phyloP scores from a whole-genome alignment of 2,113 vertebrate genomes.

The Rattus norvegicus region GRCr8 NC_086027.1:99576501-99577000 shows the following conservation, averaged over 20 bases:
- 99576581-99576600: background rate
- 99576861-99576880: background rate
- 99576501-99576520: accelerated
- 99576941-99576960: background rate
- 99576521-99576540: background rate
- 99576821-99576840: accelerated
- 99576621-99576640: background rate
- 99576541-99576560: background rate
- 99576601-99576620: background rate
- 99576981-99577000: slow-evolving; percentile 25
- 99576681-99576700: background rate
- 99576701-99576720: background rate
- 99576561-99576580: background rate
- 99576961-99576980: background rate
- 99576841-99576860: too few relatives aligned
- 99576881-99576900: background rate
- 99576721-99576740: background rate
- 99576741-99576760: background rate
- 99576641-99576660: background rate
- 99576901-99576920: accelerated
- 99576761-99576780: background rate
- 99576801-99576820: background rate
- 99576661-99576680: background rate
- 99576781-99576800: too few relatives aligned
- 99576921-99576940: background rate